A percentile compares a stretch with the other conserved stretches of the same genome.
phyloP scores from a whole-genome alignment of 2,888 invertebrate genomes.

The Criorhina ranunculi region DNA sequence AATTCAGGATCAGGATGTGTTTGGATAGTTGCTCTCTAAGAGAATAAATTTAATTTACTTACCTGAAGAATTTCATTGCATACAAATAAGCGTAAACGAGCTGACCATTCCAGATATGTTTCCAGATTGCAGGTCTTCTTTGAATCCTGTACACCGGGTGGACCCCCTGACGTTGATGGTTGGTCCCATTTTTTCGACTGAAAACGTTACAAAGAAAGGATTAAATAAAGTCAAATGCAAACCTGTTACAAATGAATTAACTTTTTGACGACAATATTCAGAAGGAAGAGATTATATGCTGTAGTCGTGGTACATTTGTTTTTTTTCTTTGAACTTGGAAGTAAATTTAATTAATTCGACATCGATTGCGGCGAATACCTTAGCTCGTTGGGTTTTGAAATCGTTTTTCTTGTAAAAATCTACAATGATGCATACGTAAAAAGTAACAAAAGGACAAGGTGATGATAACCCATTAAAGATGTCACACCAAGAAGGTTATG shows the following conservation, averaged over 20 bases:
- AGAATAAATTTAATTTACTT: constrained; percentile 77
- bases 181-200: constrained; percentile 82
- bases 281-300: no score
- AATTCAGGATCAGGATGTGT: constrained; percentile 42
- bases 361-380: no score
- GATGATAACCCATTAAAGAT: no score
- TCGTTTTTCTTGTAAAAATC: no score
- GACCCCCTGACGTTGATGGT: constrained; percentile 81
- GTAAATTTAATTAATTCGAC: no score
- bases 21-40: constrained; percentile 8
- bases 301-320: neutral
- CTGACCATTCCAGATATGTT: constrained; percentile 84
- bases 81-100: constrained; percentile 83
- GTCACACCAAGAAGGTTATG: no score
- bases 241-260: neutral
- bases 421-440: no score
- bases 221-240: constrained; percentile 15
- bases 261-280: neutral
- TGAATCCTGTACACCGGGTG: constrained; percentile 82
- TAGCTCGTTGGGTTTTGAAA: no score
- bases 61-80: constrained; percentile 85
- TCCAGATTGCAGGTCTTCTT: constrained; percentile 85
- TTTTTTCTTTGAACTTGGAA: no score
- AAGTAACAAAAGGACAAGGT: no score
- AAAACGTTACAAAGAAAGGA: constrained; percentile 11